These are phyloP conservation scores for Mactra quadrangularis DNA, from an alignment of 1,140 invertebrate species.

Conservation along the genomic window DNA sequence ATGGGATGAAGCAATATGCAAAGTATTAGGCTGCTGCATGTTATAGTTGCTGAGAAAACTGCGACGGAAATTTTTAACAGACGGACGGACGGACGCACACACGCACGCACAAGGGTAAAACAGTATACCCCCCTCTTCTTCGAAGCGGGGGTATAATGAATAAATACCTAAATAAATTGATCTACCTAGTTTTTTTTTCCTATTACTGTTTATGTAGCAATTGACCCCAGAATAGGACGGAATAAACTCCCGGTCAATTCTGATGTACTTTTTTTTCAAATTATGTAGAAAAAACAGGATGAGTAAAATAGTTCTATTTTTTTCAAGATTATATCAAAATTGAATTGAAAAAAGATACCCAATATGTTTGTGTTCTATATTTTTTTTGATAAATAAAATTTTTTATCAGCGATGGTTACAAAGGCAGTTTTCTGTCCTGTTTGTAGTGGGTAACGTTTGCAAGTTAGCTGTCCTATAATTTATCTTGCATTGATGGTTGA, in stretches of 20 bases:
- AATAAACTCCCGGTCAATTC: slow-evolving; percentile 7
- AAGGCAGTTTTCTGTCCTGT: slow-evolving; percentile 13
- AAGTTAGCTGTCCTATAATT: not conserved
- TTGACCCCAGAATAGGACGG: slow-evolving; percentile 2
- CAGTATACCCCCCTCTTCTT: no score
- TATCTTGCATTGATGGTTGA: not conserved
- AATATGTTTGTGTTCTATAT: slow-evolving; percentile 13
- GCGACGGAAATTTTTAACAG: no score
- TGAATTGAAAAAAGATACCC: slow-evolving; percentile 4
- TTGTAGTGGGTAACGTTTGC: slow-evolving; percentile 4
- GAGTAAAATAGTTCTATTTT: slow-evolving; percentile 7
- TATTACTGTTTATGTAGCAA: slow-evolving; percentile 11
- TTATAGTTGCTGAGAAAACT: no score
- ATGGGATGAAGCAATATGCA: no score
- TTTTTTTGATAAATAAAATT: slow-evolving; percentile 8
- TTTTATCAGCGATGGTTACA: slow-evolving; percentile 17
- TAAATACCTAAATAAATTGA: slow-evolving; percentile 6
- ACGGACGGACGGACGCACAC: no score
- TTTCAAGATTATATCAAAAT: slow-evolving; percentile 2
- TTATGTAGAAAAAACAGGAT: not conserved
- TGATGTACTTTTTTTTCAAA: slow-evolving; percentile 14
- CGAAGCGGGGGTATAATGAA: no score
- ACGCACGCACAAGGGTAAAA: no score
- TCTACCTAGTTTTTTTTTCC: not conserved
- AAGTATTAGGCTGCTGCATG: no score